phyloP scores from a whole-genome alignment of 1,140 invertebrate genomes.

The Triops cancriformis region DNA sequence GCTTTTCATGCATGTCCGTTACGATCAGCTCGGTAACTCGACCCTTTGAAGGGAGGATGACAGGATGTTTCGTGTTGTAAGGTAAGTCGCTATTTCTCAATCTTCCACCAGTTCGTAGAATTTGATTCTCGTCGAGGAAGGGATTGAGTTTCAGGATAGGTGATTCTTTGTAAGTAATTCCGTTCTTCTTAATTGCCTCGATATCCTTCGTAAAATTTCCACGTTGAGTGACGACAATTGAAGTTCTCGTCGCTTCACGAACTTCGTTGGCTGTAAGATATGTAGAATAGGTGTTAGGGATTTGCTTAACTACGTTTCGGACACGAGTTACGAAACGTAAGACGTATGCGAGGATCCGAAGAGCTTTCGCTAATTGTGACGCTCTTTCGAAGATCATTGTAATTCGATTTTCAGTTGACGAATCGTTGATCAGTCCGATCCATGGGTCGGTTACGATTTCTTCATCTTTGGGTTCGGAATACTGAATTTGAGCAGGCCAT shows the following conservation, averaged over 20 bases:
- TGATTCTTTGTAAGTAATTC: neutral
- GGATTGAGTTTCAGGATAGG: constrained; percentile 25
- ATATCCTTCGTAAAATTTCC: neutral
- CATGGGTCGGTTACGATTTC: neutral
- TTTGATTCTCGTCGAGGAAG: no score
- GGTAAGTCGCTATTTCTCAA: constrained; percentile 34
- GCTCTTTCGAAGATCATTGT: neutral
- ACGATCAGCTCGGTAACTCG: constrained; percentile 16
- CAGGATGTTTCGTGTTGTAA: constrained; percentile 38
- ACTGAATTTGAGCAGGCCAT: constrained; percentile 19
- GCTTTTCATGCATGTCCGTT: neutral
- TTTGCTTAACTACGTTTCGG: neutral
- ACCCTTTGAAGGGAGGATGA: constrained; percentile 36
- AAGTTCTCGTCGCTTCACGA: neutral
- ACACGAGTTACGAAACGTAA: constrained; percentile 14
- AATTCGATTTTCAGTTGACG: neutral
- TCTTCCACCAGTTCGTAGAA: constrained; percentile 40
- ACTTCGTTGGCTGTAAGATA: constrained; percentile 1
- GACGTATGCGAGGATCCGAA: neutral
- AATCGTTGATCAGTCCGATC: neutral
- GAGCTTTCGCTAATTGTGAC: neutral
- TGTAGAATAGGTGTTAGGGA: neutral
- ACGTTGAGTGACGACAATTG: neutral
- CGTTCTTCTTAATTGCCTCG: neutral
- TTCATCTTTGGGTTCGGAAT: neutral